Evolutionary conservation across 1,140 invertebrate genomes (phyloP).

Genomic region (Anthonomus grandis): DNA sequence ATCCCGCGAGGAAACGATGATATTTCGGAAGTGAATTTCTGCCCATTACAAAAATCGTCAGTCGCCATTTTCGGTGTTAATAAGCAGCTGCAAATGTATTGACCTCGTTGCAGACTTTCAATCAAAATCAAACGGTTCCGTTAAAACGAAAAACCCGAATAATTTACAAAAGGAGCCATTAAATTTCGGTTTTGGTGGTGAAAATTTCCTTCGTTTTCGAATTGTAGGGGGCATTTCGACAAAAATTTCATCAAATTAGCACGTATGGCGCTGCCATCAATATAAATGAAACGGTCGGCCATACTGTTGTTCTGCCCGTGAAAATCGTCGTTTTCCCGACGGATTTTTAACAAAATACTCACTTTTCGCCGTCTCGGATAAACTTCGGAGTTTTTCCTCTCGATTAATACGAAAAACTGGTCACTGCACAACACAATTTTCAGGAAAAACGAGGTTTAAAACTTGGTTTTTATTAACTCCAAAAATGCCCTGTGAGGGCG

Average conservation of each 20-base stretch:
- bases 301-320: not conserved
- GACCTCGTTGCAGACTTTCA: not conserved
- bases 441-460: constrained; percentile 29
- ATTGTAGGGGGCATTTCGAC: constrained; percentile 63
- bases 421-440: not conserved
- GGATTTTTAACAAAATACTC: not conserved
- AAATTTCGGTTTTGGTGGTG: not conserved
- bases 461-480: constrained; percentile 47
- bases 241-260: constrained; percentile 68
- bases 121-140: not conserved
- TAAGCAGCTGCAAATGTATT: constrained; percentile 22
- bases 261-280: constrained; percentile 69
- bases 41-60: not conserved
- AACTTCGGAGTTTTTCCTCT: too few species aligned
- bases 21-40: too few species aligned
- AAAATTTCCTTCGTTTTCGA: constrained; percentile 17
- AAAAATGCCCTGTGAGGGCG: constrained; percentile 58
- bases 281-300: constrained; percentile 48
- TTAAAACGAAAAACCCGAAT: not conserved
- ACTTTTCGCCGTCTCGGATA: not conserved
- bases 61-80: constrained; percentile 23
- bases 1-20: too few species aligned
- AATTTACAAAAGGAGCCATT: constrained; percentile 1
- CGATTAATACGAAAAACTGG: not conserved
- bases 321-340: constrained; percentile 1